Base-by-base conservation (phyloP, 92 coral and sea anemone species). In the Metridium senile region DNA sequence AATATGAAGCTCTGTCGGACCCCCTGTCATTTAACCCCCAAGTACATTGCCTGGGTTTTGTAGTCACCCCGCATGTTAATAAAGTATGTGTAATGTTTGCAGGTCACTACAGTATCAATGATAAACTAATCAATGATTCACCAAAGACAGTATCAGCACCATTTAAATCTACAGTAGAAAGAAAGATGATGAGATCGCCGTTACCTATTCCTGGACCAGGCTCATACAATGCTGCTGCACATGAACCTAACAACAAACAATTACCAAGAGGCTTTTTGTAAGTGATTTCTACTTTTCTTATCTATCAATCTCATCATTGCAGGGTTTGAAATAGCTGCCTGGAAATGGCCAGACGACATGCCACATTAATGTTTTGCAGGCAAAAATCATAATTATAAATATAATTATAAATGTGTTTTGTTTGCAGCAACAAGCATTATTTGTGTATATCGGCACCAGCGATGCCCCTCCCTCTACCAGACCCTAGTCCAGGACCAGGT, bases 401-500 rank as follows among this genome's bases (percentile, higher is more conserved):
- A n/a, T n/a, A n/a, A n/a, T n/a, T n/a, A n/a, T n/a, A n/a, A n/a
- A n/a, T n/a, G n/a, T n/a, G n/a, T n/a, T n/a, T n/a, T n/a, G n/a
- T 26, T 59, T 59, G 8, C 78, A 95, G 99, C 33, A 90, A 90
- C 77, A 93, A 95, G 71, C 99, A 95, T 61, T 95, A 92, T 79
- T 66, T 95, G 76, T 92, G 99, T 68, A 95, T 95, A 68, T 95
- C 99, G 0, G 99, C 99, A 56, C 99, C 99, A 23, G 99, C 99
- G 1, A 68, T 95, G 84, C 95, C 99, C 0, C 85, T 95, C 16
- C 97, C 99, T 4, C 85, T 88, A 18, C 80, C 89, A 1, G 99
- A 95, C 33, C 99, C 99, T 0, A 49, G 77, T 46, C 99, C 99
- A 25, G 99, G 99, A 9, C 99, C 99, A 68, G 99, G 99, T 4